Evolutionary conservation across 1,140 invertebrate genomes (phyloP), one percentile per base, ranked within the genome.

Genomic region (Dreissena rostriformis): DNA sequence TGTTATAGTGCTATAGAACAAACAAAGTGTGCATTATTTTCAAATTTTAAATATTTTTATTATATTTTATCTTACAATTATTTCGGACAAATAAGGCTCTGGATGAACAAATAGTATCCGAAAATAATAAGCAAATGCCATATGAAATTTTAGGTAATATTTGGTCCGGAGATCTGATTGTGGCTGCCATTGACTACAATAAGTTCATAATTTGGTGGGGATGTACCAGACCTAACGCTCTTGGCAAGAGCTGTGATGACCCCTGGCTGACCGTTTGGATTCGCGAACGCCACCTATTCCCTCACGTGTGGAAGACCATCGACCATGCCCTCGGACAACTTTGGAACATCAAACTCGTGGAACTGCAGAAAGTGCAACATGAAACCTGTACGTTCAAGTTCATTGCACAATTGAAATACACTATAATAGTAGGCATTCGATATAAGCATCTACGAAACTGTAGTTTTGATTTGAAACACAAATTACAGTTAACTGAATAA

Each of bases 181-280:
- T 75, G n/a, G 49, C 26, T 29, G 72, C 53, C 0, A 75, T 39
- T 1, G 72, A 57, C 51, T 75, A 75, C 22, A 57, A 75, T 19
- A 29, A 7, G 17, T 75, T 61, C 49, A 11, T 7, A 61, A 75
- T 75, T 7, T 26, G n/a, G 8, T 75, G 53, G 52, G 72, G 72
- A n/a, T 75, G 72, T n/a, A 61, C 72, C 26, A 75, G 49, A 75
- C 11, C 26, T n/a, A 17, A 26, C 7, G 24, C 53, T 0, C 29
- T 53, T 15, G 53, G 49, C 14, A 12, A 75, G 6, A 61, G 4
- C 29, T 75, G 72, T 61, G 55, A 57, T 2, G 72, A 75, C 29
- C 72, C 72, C 1, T 75, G 72, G 72, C 14, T 75, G 6, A 55
- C 22, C 24, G 53, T 75, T 6, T 26, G 28, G 63, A 75, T 57